A percentile compares a stretch with the other conserved stretches of the same genome.
These are phyloP conservation scores for Salvelinus alpinus DNA, from an alignment of 2,113 vertebrate species.

Conservation along the genomic window DNA sequence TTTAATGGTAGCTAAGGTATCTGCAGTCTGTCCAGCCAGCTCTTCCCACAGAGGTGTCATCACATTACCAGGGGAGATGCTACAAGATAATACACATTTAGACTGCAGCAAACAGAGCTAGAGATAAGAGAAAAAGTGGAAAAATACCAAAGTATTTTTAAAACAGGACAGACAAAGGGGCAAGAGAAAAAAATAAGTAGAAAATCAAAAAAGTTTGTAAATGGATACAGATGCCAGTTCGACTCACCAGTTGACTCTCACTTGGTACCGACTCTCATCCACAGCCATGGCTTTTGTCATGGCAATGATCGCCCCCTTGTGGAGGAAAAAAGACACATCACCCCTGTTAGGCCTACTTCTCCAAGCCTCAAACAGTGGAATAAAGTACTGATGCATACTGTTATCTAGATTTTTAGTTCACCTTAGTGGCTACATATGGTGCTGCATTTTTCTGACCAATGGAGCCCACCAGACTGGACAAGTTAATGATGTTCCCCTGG, in stretches of 20 bases:
- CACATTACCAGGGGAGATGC: slow-evolving; percentile 83
- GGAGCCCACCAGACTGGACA: slow-evolving; percentile 76
- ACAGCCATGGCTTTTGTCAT: slow-evolving; percentile 87
- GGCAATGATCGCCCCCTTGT: slow-evolving; percentile 79
- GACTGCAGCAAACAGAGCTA: neutral
- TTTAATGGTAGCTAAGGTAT: slow-evolving; percentile 60
- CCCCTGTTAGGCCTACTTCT: neutral
- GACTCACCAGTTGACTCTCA: slow-evolving; percentile 83
- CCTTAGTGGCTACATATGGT: slow-evolving; percentile 83
- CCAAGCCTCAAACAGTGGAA: neutral
- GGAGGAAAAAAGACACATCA: slow-evolving; percentile 39
- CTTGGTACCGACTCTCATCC: slow-evolving; percentile 78
- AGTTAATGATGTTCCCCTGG: slow-evolving; percentile 80
- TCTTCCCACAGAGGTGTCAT: slow-evolving; percentile 80
- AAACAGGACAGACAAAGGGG: neutral
- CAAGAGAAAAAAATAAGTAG: neutral
- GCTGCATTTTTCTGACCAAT: slow-evolving; percentile 77
- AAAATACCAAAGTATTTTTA: neutral
- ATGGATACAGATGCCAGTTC: neutral
- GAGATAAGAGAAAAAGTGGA: neutral
- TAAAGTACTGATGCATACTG: neutral
- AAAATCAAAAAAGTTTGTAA: neutral
- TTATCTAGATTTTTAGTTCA: slow-evolving; percentile 36
- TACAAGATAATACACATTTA: slow-evolving; percentile 36
- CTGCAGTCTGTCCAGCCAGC: slow-evolving; percentile 57